A percentile compares a stretch with the other conserved stretches of the same genome.
Evolutionary conservation across 2,113 vertebrate species (phyloP).

Genomic region (Phoxinus phoxinus): DNA sequence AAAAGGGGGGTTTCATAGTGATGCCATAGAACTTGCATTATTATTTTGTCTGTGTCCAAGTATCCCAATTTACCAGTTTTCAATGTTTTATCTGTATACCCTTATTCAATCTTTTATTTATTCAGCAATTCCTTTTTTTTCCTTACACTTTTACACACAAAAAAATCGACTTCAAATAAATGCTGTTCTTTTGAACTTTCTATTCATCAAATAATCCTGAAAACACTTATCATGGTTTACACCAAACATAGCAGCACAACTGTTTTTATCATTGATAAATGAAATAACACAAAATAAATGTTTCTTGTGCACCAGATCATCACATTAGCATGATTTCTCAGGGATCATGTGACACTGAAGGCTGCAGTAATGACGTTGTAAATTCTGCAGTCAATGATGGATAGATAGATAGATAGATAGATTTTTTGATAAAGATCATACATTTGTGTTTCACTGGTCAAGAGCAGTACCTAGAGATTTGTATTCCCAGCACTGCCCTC

Average conservation of each 20-base stretch:
- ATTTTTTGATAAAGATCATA: neutral
- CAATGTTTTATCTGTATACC: neutral
- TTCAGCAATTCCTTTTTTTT: too few relatives aligned
- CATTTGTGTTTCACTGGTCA: neutral
- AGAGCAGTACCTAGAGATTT: neutral
- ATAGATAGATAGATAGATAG: too few relatives aligned
- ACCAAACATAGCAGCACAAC: neutral
- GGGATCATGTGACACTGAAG: neutral
- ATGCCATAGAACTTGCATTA: too few relatives aligned
- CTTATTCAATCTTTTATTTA: too few relatives aligned
- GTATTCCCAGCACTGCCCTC: neutral
- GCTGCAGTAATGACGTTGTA: neutral
- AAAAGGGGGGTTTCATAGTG: too few relatives aligned
- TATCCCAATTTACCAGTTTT: neutral
- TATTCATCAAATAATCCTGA: neutral
- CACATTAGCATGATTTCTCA: neutral
- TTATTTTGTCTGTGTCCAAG: too few relatives aligned
- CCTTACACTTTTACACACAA: neutral
- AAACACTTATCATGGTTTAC: neutral
- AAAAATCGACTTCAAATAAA: too few relatives aligned
- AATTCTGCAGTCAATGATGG: neutral
- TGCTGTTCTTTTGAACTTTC: neutral
- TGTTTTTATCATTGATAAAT: too few relatives aligned
- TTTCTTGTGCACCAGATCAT: too few relatives aligned
- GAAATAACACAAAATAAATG: too few relatives aligned